Base-by-base conservation (phyloP, 2,888 invertebrate species). In the Eupithecia centaureata region DNA sequence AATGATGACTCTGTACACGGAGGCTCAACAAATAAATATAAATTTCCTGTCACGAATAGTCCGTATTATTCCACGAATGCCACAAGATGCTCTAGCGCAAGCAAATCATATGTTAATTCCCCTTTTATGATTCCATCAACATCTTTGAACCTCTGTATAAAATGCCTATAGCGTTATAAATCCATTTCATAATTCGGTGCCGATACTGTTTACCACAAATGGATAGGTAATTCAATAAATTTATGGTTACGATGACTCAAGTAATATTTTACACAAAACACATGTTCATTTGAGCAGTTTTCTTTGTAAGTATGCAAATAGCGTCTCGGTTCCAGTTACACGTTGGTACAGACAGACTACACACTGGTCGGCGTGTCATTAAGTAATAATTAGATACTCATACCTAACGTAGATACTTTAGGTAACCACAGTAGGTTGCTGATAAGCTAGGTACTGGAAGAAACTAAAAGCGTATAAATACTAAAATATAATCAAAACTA, bases 241-340 rank as follows among this genome's bases (percentile, higher is more conserved):
- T 18, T 5, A 18, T 18, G 10, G 18, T 42, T 8, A 5, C 10
- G 33, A 42, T 1, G 18, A 47, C 22, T 47, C 47, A 22, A 22
- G 47, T 12, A 47, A 47, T 47, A 22, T 22, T 22, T 47, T 12
- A 47, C 22, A 56, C 12, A 28, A 56, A 28, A 56, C 30, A 56
- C 15, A 52, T 52, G 57, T 57, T 57, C 22, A n/a, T 56, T 32
- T 5, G 27, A 52, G 18, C 18, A 54, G 27, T 25, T 60, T 63
- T 58, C 38, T 66, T 58, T 67, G 22, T 56, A 56, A 56, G 10
- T 73, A 76, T 79, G 81, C 71, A 75, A 79, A 78, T 73, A 15
- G 18, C 13, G 62, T 70, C 64, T 76, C 63, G 78, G 79, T 78
- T 74, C 79, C 77, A 78, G 77, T 79, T 71, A 81, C 79, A 69